phyloP scores from a whole-genome alignment of 2,888 invertebrate species.

The Anthrax anthrax region DNA sequence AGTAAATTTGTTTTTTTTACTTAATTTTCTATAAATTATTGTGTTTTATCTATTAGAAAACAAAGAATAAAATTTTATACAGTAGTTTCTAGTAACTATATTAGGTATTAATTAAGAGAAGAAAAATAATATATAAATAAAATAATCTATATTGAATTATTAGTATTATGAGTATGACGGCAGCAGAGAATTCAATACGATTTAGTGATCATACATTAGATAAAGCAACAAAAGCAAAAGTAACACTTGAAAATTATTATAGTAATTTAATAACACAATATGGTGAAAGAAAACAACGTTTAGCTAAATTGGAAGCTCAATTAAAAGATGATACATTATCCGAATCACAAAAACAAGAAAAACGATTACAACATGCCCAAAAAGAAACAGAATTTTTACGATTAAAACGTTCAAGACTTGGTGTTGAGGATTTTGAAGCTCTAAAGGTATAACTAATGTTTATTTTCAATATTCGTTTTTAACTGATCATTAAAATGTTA shows the following conservation, averaged over 20 bases:
- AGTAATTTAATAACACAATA: constrained; percentile 96
- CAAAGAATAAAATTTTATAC: too few relatives aligned
- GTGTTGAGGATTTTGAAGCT: constrained; percentile 97
- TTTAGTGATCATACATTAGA: constrained; percentile 96
- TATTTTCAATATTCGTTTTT: not conserved
- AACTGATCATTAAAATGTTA: not conserved
- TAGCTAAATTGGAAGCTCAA: constrained; percentile 89
- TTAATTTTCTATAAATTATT: too few relatives aligned
- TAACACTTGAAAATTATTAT: constrained; percentile 98
- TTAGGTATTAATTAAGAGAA: too few relatives aligned
- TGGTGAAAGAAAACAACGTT: constrained; percentile 88
- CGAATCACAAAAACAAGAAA: constrained; percentile 81
- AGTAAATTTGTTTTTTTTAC: too few relatives aligned
- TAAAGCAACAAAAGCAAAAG: constrained; percentile 97
- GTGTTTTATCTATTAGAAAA: too few relatives aligned
- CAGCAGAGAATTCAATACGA: constrained; percentile 70
- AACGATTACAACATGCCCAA: constrained; percentile 83
- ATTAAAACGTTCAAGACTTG: constrained; percentile 86
- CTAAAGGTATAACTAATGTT: constrained; percentile 68
- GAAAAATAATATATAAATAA: too few relatives aligned
- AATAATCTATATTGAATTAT: too few relatives aligned
- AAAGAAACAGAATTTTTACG: constrained; percentile 98
- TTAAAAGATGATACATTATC: constrained; percentile 90
- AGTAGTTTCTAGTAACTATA: too few relatives aligned
- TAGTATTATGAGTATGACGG: constrained; percentile 43